Conservation (phyloP, 2,113 vertebrate species). For the Cercopithecus mona region DNA sequence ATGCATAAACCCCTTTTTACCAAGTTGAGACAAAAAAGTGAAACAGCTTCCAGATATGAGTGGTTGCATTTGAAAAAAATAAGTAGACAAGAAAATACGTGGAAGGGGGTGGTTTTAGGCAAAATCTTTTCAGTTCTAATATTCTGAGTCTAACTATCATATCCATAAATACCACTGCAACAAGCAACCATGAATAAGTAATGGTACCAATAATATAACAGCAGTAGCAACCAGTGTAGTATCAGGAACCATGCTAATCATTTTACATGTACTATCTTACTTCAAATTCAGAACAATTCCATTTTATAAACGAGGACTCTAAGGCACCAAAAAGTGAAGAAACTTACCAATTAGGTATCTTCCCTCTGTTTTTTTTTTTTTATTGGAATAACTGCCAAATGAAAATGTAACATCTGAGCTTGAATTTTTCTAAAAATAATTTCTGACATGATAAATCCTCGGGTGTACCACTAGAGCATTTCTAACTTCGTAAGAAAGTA, state of each 20-base stretch:
- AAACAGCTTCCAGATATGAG: background rate
- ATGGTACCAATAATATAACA: background rate
- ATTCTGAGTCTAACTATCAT: slow-evolving; percentile 6
- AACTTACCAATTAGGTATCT: background rate
- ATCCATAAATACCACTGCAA: background rate
- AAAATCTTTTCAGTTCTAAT: slow-evolving; percentile 18
- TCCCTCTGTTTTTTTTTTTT: slow-evolving; percentile 15
- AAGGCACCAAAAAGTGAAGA: background rate
- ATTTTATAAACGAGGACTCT: slow-evolving; percentile 25
- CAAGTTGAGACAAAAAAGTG: background rate
- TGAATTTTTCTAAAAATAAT: slow-evolving; percentile 49
- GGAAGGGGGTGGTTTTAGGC: background rate
- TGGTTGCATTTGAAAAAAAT: background rate
- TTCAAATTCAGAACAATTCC: slow-evolving; percentile 5
- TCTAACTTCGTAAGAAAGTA: slow-evolving; percentile 36
- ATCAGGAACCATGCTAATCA: background rate
- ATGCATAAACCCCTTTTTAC: slow-evolving; percentile 22
- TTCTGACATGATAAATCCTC: slow-evolving; percentile 30
- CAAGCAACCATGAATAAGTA: background rate
- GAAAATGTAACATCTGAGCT: slow-evolving; percentile 33
- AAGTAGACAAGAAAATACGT: slow-evolving; percentile 34
- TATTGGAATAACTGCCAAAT: background rate
- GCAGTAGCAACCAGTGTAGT: background rate
- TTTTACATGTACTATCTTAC: background rate
- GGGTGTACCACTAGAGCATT: background rate